Base-by-base conservation (phyloP, 2,888 invertebrate species). In the Autographa gamma region DNA sequence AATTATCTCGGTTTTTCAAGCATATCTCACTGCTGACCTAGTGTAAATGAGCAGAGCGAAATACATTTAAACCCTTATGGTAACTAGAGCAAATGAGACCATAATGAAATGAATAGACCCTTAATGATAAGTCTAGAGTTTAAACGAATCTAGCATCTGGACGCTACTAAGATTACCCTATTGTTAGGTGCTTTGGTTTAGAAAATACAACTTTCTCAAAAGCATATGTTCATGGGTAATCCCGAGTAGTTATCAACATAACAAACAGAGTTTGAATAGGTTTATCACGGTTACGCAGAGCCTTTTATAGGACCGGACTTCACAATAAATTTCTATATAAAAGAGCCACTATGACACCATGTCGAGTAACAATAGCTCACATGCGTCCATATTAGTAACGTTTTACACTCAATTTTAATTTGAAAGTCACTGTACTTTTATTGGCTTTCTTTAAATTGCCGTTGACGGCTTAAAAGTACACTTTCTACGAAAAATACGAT, bases 401-500 rank as follows among this genome's bases (percentile, higher is more conserved):
- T 71, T 75, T 76, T 73, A 52, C 54, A 54, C 66, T 66, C 66
- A 64, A 79, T 74, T 76, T 58, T 13, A 63, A 48, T 71, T 72
- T 80, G 69, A 81, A 81, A 81, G 73, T 69, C 52, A 65, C 16
- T 16, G 58, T 8, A 71, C 82, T 79, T 80, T 81, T 74, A 31
- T 78, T 71, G 32, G 9, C 73, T 78, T 81, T 81, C 76, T 79
- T 77, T 61, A n/a, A 63, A 71, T 63, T 56, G n/a, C 54, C 52
- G 13, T 71, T 61, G 60, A 48, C 54, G 31, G 63, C 67, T 62
- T 58, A 68, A 68, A 73, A 72, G 61, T 70, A 68, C 38, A 69
- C 67, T 81, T 83, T 83, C 82, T 76, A 81, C 67, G 54, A 63
- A 83, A 83, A 81, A 75, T 59, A 56, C 56, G n/a, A 69, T 68